phyloP scores from a whole-genome alignment of 2,113 vertebrate genomes.

The Trichechus manatus region DNA sequence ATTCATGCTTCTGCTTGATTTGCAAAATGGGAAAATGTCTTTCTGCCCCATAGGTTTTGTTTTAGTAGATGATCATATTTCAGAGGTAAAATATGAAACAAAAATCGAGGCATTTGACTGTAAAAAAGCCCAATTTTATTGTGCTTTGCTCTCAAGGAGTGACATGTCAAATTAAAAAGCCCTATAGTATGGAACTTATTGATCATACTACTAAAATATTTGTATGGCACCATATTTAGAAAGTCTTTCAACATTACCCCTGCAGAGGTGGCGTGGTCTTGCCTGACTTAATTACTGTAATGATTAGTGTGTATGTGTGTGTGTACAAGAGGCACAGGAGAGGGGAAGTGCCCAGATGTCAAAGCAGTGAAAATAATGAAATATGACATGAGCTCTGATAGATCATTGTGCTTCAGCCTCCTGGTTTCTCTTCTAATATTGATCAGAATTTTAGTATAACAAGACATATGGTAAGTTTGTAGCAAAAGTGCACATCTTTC shows the following conservation, averaged over 20 bases:
- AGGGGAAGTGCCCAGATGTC: neutral
- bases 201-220: constrained; percentile 65
- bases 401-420: neutral
- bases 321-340: neutral
- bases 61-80: constrained; percentile 65
- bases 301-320: neutral
- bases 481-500: neutral
- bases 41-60: constrained; percentile 65
- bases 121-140: constrained; percentile 9
- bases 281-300: constrained; percentile 47
- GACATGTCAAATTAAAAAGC: constrained; percentile 65
- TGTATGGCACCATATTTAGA: constrained; percentile 53
- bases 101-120: constrained; percentile 64
- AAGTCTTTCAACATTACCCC: constrained; percentile 27
- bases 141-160: constrained; percentile 16
- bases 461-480: neutral
- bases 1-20: constrained; percentile 61
- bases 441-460: neutral
- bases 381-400: neutral
- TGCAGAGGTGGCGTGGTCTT: neutral
- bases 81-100: constrained; percentile 57
- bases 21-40: constrained; percentile 65
- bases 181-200: constrained; percentile 20
- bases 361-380: constrained; percentile 28
- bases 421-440: neutral